Base-by-base conservation (phyloP, 1,140 invertebrate genomes). In the Cyclargus thomasi region DNA sequence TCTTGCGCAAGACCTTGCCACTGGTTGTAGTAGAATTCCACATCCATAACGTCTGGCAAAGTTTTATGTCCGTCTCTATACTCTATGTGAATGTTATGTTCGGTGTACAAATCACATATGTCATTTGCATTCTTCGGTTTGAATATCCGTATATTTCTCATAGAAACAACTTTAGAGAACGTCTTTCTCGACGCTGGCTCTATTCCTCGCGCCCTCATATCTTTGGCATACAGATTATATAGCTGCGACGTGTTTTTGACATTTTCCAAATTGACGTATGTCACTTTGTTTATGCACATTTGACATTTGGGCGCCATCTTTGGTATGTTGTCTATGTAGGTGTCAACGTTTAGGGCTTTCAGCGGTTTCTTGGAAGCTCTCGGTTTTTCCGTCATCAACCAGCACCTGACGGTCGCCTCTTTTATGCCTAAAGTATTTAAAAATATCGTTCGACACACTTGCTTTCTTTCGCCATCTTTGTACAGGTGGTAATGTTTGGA, bases 381-480 rank as follows among this genome's bases (percentile, higher is more conserved):
- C 2, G 71, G 68, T 22, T 53, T 74, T n/a, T 75, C 69, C 2
- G 47, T 71, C 0, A 22, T 14, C 17, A 84, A 23, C 82, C 82
- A 84, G 17, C 73, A 74, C n/a, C 82, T 66, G 0, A 83, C 69
- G 70, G 77, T 83, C 0, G 81, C 78, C 23, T 85, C 83, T 72
- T 85, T 85, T 0, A 85, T 68, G 0, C 81, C 83, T 53, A 85
- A 62, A 18, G 83, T 85, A 39, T 83, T 83, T 6, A 83, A 68
- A 68, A 85, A 85, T 64, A 75, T 83, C 0, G 75, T 65, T 16
- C 78, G 64, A 66, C 83, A 85, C 0, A 85, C 83, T 8, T 65
- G 53, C 0, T 75, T 8, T 47, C 73, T 79, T 18, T 83, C 59
- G 0, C 71, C 73, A 16, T 75, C 69, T 16, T 70, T 69, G 18